A percentile compares a stretch with the other conserved stretches of the same genome.
These are phyloP conservation scores for Astropecten irregularis DNA, from an alignment of 53 echinoderm and acorn worm genomes.

Conservation along the genomic window DNA sequence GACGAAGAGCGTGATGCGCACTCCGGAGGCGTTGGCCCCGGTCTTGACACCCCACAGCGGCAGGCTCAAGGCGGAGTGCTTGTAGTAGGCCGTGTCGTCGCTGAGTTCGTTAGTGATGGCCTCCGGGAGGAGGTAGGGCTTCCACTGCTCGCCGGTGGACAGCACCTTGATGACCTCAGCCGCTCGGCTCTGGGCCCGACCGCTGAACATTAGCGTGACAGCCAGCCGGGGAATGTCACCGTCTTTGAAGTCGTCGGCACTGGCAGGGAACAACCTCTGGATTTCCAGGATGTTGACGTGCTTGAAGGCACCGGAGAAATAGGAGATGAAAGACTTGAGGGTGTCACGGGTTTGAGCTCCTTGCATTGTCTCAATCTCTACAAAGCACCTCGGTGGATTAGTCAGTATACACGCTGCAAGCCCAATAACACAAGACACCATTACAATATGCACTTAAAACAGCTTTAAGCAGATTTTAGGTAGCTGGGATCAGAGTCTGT, in stretches of 20 bases:
- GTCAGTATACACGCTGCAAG: conserved; percentile 81
- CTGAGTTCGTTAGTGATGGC: conserved; percentile 64
- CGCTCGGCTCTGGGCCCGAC: conserved; percentile 65
- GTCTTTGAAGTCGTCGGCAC: background rate
- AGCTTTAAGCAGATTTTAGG: too few relatives aligned
- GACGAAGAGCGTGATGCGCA: conserved; percentile 78
- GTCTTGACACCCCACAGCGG: conserved; percentile 85
- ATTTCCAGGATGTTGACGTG: conserved; percentile 81
- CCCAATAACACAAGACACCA: conserved; percentile 11
- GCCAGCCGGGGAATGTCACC: conserved; percentile 74
- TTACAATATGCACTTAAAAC: too few relatives aligned
- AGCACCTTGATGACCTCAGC: conserved; percentile 59
- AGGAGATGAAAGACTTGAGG: conserved; percentile 71
- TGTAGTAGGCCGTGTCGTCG: conserved; percentile 76
- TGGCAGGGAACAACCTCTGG: conserved; percentile 11
- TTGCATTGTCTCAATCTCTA: conserved; percentile 75
- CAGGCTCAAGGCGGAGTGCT: conserved; percentile 64
- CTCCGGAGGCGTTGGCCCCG: conserved; percentile 75
- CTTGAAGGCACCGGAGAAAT: conserved; percentile 94
- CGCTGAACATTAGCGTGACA: conserved; percentile 73
- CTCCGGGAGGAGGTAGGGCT: conserved; percentile 60
- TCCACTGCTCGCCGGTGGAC: conserved; percentile 69
- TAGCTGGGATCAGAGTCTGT: too few relatives aligned
- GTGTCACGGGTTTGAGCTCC: conserved; percentile 56
- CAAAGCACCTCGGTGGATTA: conserved; percentile 86